Evolutionary conservation across 2,113 vertebrate species (phyloP).

Genomic region (Athene cunicularia): DNA sequence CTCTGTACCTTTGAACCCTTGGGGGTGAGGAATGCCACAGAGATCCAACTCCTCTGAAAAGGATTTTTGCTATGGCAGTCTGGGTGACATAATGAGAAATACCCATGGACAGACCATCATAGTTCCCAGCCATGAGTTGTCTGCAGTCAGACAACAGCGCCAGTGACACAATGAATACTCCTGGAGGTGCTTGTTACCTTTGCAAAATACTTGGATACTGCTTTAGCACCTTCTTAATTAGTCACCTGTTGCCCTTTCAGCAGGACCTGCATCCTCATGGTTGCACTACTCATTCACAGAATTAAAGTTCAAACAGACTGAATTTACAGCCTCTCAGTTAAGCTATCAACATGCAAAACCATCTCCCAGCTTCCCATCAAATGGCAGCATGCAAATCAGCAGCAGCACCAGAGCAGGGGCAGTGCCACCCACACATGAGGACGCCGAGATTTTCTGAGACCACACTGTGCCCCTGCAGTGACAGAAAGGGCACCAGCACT

Average conservation of each 20-base stretch:
- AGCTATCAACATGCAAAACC: neutral
- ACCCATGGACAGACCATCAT: neutral
- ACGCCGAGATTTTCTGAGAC: neutral
- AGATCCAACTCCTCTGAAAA: neutral
- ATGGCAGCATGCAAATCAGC: neutral
- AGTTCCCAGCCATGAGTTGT: neutral
- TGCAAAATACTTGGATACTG: neutral
- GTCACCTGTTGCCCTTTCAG: neutral
- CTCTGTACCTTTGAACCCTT: neutral
- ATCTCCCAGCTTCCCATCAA: neutral
- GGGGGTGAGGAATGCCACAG: neutral
- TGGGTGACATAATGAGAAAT: neutral
- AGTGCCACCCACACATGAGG: neutral
- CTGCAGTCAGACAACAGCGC: neutral
- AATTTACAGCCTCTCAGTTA: neutral
- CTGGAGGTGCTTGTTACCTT: neutral
- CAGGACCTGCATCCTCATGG: neutral
- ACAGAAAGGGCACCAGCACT: neutral
- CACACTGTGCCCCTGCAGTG: neutral
- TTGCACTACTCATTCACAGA: neutral
- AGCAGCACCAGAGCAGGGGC: neutral
- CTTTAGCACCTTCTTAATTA: slow-evolving; percentile 5
- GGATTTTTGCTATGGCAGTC: neutral
- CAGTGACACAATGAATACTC: neutral
- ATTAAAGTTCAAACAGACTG: neutral